Conservation (phyloP, 2,113 vertebrate species). For the Vulpes lagopus region DNA sequence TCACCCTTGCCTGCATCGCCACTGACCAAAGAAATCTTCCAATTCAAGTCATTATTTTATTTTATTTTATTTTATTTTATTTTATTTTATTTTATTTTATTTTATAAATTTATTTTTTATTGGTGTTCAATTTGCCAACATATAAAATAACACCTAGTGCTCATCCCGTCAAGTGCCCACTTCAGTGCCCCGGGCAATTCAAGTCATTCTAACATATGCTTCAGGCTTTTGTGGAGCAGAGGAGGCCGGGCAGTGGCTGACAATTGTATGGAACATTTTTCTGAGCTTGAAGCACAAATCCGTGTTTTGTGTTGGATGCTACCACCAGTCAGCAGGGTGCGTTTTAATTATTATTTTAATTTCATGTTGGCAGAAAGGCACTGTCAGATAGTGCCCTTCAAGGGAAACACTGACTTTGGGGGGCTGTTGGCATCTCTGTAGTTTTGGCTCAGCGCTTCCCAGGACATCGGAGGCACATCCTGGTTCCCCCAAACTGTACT, state of each 20-base stretch:
- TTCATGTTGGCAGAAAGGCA: conserved; percentile 74
- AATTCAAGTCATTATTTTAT: fast-evolving
- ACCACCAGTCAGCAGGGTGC: conserved; percentile 64
- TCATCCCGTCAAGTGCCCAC: too few species aligned
- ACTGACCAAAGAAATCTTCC: background rate
- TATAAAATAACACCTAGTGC: too few species aligned
- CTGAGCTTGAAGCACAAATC: conserved; percentile 77
- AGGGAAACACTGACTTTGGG: conserved; percentile 72
- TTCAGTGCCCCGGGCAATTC: fast-evolving
- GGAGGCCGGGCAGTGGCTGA: background rate
- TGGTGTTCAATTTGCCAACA: too few species aligned
- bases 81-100: too few species aligned
- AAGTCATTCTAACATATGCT: background rate
- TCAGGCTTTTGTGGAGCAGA: background rate
- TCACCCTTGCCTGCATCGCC: background rate
- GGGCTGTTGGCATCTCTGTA: conserved; percentile 72
- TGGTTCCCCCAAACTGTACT: conserved; percentile 73
- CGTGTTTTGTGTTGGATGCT: conserved; percentile 63
- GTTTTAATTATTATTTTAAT: conserved; percentile 77
- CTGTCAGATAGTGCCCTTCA: conserved; percentile 73
- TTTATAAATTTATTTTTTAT: too few species aligned
- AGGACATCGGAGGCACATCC: conserved; percentile 76
- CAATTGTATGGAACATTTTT: conserved; percentile 20
- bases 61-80: too few species aligned
- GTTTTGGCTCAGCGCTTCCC: conserved; percentile 68